Evolutionary conservation across 2,113 vertebrate species (phyloP), one percentile per base, ranked within the genome.

Genomic region (Lamprotornis superbus): DNA sequence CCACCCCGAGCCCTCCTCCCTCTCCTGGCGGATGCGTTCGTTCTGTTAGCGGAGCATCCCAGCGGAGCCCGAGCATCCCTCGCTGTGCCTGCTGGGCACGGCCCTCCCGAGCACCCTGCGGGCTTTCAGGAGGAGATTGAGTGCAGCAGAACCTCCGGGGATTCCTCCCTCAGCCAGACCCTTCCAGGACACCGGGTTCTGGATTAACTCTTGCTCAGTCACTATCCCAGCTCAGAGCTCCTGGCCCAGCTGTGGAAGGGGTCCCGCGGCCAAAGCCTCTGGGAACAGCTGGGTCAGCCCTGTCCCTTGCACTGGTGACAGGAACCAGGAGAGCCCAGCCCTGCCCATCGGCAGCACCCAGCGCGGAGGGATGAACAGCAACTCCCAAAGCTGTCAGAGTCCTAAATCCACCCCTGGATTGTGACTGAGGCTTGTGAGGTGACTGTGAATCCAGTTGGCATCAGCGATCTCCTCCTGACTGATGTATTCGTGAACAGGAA

Each of bases 251-350:
- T 33, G 17, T 7, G 47, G 25, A 18, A 47, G 21, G 28, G 31
- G 3, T 28, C 40, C 22, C 3, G 13, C 16, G 10, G 27, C 30
- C 19, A 35, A 33, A 18, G 1, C 10, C 67, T 64, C 57, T 0
- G 2, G 74, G 33, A 40, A 28, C 1, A 2, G 6, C 25, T 2
- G 23, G 46, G 2, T 4, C 64, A 84, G 55, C 60, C 37, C 73
- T 42, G 57, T 5, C 39, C 15, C 14, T 5, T 1, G 0, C 8
- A 0, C 30, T 9, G 42, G 37, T 0, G 10, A 11, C 63, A 11
- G 49, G 35, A 44, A 6, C 46, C 60, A 14, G 59, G 9, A 73
- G 37, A 74, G 20, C 78, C 52, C 50, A n/a, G 60, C 28, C 63
- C 35, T 9, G 46, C 2, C 57, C 12, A 0, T 18, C 6, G 0